These are phyloP conservation scores for Sebastes jordani DNA, from an alignment of 2,797 vertebrate species.

Conservation along the genomic window DNA sequence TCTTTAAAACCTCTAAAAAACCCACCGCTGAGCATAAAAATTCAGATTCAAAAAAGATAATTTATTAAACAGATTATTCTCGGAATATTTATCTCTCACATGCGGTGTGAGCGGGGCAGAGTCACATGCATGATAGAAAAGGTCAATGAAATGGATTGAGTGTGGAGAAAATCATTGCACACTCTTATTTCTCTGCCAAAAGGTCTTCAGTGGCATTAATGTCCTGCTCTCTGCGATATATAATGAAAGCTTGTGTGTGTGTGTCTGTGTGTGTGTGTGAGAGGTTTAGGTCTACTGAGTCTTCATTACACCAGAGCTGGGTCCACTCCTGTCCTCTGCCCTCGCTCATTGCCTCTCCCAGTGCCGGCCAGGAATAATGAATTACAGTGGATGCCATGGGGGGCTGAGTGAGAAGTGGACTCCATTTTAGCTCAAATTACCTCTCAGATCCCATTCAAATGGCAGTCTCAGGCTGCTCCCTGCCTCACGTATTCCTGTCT, in stretches of 20 bases:
- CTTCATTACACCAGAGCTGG: slow-evolving; percentile 80
- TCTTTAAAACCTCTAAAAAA: slow-evolving; percentile 9
- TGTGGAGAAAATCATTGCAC: slow-evolving; percentile 72
- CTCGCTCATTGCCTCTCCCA: slow-evolving; percentile 75
- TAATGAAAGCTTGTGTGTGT: slow-evolving; percentile 66
- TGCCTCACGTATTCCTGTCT: slow-evolving; percentile 30
- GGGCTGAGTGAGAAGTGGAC: slow-evolving; percentile 70
- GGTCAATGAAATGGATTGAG: slow-evolving; percentile 79
- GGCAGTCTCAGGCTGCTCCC: slow-evolving; percentile 60
- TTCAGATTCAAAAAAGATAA: slow-evolving; percentile 46
- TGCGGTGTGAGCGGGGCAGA: slow-evolving; percentile 53
- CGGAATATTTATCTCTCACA: slow-evolving; percentile 69
- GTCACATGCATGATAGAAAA: slow-evolving; percentile 78
- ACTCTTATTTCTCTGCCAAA: slow-evolving; percentile 75
- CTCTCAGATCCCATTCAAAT: slow-evolving; percentile 79
- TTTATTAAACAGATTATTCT: slow-evolving; percentile 70
- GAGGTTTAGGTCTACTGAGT: slow-evolving; percentile 79
- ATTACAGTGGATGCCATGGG: slow-evolving; percentile 78
- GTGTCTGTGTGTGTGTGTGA: slow-evolving; percentile 19
- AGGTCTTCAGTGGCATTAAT: slow-evolving; percentile 79
- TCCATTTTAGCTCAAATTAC: slow-evolving; percentile 84
- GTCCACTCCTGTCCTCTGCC: slow-evolving; percentile 78
- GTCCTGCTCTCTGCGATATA: slow-evolving; percentile 69
- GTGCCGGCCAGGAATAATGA: slow-evolving; percentile 79
- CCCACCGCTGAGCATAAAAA: slow-evolving; percentile 17